Conservation (phyloP, 2,113 vertebrate species). For the Noctilio leporinus region DNA sequence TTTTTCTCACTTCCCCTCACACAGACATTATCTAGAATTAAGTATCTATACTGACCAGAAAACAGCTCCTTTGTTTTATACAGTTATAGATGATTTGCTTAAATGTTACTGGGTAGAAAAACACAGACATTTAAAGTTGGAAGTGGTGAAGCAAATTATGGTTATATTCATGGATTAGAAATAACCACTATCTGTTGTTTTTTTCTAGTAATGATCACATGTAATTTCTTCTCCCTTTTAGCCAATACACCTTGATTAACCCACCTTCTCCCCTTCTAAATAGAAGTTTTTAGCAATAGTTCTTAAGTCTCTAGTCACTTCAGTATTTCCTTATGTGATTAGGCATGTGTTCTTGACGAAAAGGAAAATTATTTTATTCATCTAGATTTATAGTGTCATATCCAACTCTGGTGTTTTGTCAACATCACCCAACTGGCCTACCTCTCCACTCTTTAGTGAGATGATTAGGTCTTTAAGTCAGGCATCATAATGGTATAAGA, state of each 20-base stretch:
- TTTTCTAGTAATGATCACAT: not conserved
- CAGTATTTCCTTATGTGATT: not conserved
- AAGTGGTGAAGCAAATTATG: not conserved
- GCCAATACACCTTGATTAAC: not conserved
- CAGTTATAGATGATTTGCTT: not conserved
- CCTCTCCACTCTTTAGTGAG: not conserved
- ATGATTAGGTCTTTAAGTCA: not conserved
- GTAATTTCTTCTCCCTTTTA: not conserved
- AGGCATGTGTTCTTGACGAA: not conserved
- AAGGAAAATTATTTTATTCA: not conserved
- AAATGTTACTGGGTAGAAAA: not conserved
- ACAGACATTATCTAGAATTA: slow-evolving; percentile 17
- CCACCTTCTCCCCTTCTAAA: not conserved
- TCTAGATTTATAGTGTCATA: not conserved
- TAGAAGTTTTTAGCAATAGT: not conserved
- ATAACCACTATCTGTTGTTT: not conserved
- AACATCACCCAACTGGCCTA: not conserved
- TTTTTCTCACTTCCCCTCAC: not conserved
- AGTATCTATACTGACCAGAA: not conserved
- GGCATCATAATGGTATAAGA: not conserved
- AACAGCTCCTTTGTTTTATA: slow-evolving; percentile 11
- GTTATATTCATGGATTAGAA: slow-evolving; percentile 2
- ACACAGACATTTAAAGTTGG: not conserved
- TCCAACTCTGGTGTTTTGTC: not conserved
- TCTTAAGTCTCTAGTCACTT: not conserved